phyloP scores from a whole-genome alignment of 2,888 invertebrate genomes.

The Stenodera caucasica region DNA sequence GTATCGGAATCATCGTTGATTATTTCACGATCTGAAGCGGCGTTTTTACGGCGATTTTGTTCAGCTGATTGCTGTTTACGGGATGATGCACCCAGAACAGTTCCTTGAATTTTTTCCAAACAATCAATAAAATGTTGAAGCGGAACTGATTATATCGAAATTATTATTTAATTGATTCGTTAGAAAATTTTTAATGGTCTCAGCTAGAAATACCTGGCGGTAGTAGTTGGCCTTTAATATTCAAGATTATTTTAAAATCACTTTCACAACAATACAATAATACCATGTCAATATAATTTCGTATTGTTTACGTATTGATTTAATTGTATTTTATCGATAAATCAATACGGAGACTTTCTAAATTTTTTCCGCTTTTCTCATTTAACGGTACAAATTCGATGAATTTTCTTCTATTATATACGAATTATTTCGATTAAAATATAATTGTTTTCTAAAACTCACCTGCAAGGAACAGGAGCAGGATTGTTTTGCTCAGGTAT shows the following conservation, averaged over 20 bases:
- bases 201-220: not conserved
- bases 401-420: not conserved
- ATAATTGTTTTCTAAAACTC: conserved; percentile 30
- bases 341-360: not conserved
- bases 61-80: conserved; percentile 30
- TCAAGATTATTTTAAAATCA: conserved; percentile 31
- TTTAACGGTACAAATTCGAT: no score
- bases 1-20: conserved; percentile 58
- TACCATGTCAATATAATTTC: conserved; percentile 4
- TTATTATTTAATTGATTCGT: not conserved
- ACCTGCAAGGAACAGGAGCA: conserved; percentile 35
- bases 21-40: conserved; percentile 39
- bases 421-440: no score
- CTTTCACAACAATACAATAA: conserved; percentile 32
- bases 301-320: conserved; percentile 1
- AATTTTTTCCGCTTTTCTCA: not conserved
- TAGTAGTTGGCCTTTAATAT: conserved; percentile 35
- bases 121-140: not conserved
- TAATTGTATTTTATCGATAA: not conserved
- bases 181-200: conserved; percentile 9
- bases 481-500: conserved; percentile 31
- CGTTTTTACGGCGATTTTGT: conserved; percentile 26
- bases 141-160: not conserved
- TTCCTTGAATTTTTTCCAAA: conserved; percentile 17
- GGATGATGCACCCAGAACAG: conserved; percentile 30